A percentile compares a stretch with the other conserved stretches of the same genome.
phyloP scores from a whole-genome alignment of 2,888 invertebrate species.

The Megalurothrips usitatus region DNA sequence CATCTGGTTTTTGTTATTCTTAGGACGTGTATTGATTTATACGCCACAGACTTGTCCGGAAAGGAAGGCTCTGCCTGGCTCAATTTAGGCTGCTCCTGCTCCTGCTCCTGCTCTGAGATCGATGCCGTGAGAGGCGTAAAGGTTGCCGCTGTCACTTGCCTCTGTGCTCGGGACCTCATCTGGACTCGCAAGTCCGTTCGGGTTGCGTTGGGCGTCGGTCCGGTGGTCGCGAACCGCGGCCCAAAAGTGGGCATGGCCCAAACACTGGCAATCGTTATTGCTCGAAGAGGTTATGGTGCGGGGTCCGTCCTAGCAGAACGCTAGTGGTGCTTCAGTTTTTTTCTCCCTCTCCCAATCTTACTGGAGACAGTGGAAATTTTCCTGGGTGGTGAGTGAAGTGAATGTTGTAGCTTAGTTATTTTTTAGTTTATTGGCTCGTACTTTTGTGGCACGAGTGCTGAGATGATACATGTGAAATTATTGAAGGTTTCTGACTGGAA shows the following conservation, averaged over 20 bases:
- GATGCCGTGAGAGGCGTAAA: background rate
- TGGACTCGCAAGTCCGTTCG: background rate
- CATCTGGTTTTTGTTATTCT: background rate
- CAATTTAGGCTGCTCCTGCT: background rate
- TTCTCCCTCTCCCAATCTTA: background rate
- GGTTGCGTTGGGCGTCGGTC: background rate
- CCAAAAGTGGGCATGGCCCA: background rate
- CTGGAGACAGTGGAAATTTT: background rate
- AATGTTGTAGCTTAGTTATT: background rate
- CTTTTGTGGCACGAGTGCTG: background rate
- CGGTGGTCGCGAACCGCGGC: background rate
- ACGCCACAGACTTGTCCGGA: background rate
- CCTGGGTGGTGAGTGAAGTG: background rate
- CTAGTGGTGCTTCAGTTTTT: background rate
- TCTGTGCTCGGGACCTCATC: background rate
- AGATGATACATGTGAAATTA: no score
- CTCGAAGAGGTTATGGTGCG: background rate
- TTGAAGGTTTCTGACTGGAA: background rate
- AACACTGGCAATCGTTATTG: background rate
- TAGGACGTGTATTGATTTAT: slow-evolving; percentile 12
- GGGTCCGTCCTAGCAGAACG: background rate
- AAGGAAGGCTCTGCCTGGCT: background rate
- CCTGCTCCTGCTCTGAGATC: background rate
- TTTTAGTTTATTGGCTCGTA: background rate
- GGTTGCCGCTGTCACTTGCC: background rate